These are phyloP conservation scores for Nematolebias whitei DNA, from an alignment of 2,113 vertebrate species.

Conservation along the genomic window DNA sequence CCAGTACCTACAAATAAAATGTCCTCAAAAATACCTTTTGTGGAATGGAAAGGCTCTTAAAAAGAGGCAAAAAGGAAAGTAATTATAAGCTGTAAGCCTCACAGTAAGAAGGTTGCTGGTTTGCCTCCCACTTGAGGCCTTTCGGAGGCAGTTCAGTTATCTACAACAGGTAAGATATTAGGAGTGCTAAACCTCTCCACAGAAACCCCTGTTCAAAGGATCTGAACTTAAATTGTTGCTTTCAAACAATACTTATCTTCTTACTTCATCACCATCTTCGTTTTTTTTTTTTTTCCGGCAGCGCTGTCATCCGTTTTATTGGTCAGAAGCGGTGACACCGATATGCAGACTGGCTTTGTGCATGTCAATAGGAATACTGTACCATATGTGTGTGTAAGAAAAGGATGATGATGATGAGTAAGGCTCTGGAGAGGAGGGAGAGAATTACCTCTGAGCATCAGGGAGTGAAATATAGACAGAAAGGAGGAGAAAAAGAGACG, in stretches of 20 bases:
- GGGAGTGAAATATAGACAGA: constrained; percentile 58
- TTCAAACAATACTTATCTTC: not conserved
- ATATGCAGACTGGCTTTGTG: constrained; percentile 43
- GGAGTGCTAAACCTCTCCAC: no score
- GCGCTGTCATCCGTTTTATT: constrained; percentile 28
- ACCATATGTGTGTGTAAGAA: constrained; percentile 9
- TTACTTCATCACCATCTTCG: not conserved
- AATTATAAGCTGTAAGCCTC: not conserved
- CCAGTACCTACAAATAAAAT: no score
- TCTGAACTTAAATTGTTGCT: not conserved
- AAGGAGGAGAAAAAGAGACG: constrained; percentile 35
- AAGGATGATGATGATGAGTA: constrained; percentile 57
- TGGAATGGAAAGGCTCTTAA: no score
- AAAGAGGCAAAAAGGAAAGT: not conserved
- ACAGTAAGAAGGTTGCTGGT: no score
- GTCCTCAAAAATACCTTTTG: no score
- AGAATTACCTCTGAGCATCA: constrained; percentile 71
- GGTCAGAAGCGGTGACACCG: constrained; percentile 39
- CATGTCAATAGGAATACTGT: constrained; percentile 30
- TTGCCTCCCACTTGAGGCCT: no score
- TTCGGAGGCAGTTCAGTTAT: no score
- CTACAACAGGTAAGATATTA: no score
- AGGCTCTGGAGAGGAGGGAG: constrained; percentile 56
- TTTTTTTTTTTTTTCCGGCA: constrained; percentile 7
- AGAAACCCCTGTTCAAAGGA: not conserved